Base-by-base conservation (phyloP, 1,140 invertebrate genomes). In the Pseudomyrmex sp. region DNA sequence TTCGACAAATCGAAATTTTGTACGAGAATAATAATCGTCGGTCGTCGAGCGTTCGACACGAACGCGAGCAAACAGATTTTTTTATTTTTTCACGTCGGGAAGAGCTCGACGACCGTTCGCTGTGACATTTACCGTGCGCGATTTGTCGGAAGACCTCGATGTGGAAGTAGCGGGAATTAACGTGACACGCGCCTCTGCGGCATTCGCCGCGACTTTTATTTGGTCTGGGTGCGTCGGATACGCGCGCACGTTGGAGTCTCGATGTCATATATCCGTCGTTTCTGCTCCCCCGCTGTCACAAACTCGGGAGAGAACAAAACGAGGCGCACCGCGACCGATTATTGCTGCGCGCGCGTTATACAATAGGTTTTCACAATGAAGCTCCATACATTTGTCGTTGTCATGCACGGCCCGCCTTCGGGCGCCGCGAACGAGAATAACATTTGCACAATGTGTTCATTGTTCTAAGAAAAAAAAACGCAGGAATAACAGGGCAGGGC, bases 321-420 rank as follows among this genome's bases (percentile, higher is more conserved):
- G 66, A 56, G 13, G 44, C 46, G 76, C 65, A 52, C 46, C 59
- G 59, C 74, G 48, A 76, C 84, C 77, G 76, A 85, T 79, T 79
- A 76, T 82, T 87, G 76, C 72, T 7, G 15, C 66, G 80, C 75
- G 70, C 70, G 54, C 50, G 35, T 35, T 35, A 35, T 72, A 48
- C 58, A 79, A 86, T 86, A 72, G 74, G 62, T 74, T 70, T 63
- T 50, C 75, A 65, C 65, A 66, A 86, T 86, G 54, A 44, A 58
- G 68, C 75, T 62, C 76, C 72, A 66, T 84, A 73, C 70, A 77
- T 59, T 65, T 66, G 66, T 50, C 65, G 59, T 54, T 23, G 63
- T 56, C 48, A 18, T n/a, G 15, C 35, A 5, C 35, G 35, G 35
- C 44, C 23, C 44, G 20, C 62, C 48, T 52, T 44, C 72, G 58